Base-by-base conservation (phyloP, 2,888 invertebrate genomes). In the Mythimna ferrago region DNA sequence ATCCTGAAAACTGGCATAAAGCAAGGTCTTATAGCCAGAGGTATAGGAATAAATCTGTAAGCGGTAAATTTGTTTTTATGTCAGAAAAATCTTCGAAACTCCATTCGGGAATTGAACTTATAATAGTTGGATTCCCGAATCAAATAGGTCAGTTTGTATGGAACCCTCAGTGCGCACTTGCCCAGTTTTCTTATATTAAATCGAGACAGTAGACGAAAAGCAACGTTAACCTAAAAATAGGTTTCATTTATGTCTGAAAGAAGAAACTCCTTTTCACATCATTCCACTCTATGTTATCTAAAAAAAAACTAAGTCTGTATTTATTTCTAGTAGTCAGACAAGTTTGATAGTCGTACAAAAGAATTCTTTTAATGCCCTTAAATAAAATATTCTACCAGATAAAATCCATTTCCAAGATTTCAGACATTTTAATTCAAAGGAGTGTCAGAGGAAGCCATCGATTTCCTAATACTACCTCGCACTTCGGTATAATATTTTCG, bases 371-470 rank as follows among this genome's bases (percentile, higher is more conserved):
- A 51, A 57, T 32, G 66, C 66, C 48, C 14, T 3, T 61, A 21
- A 56, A 64, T 56, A 11, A 26, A 60, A 69, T 61, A 62, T 51
- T 72, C 35, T 56, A 58, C 62, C 21, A 61, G n/a, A 71, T 78
- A 63, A 68, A 64, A 41, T 76, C 21, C 21, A n/a, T 58, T 35
- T 38, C 41, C 35, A 68, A 71, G 44, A 64, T 83, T 64, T 67
- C 71, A 66, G 38, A 72, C 41, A 65, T 73, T 57, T 83, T 86
- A 48, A 71, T 80, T 79, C 79, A 70, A 21, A 69, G 67, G 14
- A 72, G 83, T 66, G 67, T 69, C 53, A 66, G 70, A 21, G 16
- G 44, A 57, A 62, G 68, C 64, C 48, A 64, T 70, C 68, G 58
- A 53, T 75, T 72, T 69, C 21, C 41, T 71, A 73, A 76, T 71